These are phyloP conservation scores for Dipodomys stephensi DNA, from an alignment of 2,113 vertebrate genomes.

Conservation along the genomic window DNA sequence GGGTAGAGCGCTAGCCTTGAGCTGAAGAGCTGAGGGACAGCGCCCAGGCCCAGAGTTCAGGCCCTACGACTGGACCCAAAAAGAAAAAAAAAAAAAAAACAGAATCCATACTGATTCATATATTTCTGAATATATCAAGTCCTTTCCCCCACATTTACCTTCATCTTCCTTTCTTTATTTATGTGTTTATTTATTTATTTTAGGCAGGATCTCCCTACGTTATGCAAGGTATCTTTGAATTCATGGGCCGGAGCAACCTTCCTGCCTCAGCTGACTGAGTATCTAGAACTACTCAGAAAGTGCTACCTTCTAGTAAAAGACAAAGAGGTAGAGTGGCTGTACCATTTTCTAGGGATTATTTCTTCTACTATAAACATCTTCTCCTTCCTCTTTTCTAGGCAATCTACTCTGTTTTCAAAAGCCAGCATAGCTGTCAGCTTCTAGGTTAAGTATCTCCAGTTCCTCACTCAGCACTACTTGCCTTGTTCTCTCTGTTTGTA, in stretches of 20 bases:
- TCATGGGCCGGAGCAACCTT: background rate
- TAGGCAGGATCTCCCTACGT: background rate
- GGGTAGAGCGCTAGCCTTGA: no score
- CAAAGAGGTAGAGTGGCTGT: background rate
- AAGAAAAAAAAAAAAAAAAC: no score
- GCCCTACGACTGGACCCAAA: no score
- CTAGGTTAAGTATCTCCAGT: background rate
- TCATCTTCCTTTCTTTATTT: background rate
- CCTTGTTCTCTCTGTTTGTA: background rate
- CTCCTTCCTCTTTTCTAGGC: background rate
- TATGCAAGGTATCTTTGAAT: background rate
- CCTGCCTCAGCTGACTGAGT: background rate
- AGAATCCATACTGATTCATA: background rate
- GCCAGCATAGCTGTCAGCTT: background rate
- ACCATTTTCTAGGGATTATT: conserved; percentile 16
- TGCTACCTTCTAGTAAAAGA: background rate
- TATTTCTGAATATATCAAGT: background rate
- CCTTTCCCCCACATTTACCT: background rate
- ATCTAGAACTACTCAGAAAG: background rate
- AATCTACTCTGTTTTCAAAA: conserved; percentile 12
- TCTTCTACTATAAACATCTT: background rate
- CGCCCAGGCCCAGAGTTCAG: no score
- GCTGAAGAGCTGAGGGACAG: no score
- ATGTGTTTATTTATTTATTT: background rate
- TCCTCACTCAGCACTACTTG: background rate